These are phyloP conservation scores for Aleiodes leptofemur DNA, from an alignment of 2,888 invertebrate genomes.

Conservation along the genomic window DNA sequence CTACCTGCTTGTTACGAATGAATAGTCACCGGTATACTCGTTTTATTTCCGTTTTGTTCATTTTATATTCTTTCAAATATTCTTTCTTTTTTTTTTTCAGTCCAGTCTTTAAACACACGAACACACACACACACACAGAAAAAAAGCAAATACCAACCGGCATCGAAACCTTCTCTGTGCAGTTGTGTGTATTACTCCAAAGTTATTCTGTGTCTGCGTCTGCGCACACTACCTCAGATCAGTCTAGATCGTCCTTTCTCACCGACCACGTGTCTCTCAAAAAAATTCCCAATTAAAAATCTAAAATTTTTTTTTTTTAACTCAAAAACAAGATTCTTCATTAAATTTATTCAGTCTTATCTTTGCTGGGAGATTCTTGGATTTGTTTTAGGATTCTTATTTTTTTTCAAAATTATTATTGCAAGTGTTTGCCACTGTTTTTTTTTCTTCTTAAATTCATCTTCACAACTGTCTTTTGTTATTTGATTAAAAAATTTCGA, in stretches of 20 bases:
- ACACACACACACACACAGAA: not conserved
- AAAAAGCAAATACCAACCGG: not conserved
- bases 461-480: not conserved
- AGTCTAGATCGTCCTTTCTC: conserved; percentile 14
- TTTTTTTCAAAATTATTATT: not conserved
- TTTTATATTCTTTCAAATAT: not conserved
- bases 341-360: not conserved
- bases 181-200: not conserved
- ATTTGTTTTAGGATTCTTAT: not conserved
- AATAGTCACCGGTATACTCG: conserved; percentile 12
- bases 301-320: not conserved
- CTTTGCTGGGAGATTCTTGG: not conserved
- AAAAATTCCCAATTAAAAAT: not conserved
- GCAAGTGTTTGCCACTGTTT: not conserved
- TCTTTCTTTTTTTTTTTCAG: not conserved
- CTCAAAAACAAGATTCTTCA: not conserved
- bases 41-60: conserved; percentile 3
- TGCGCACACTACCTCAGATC: conserved; percentile 1
- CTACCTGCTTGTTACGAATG: conserved; percentile 27
- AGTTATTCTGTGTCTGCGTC: conserved; percentile 18
- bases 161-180: not conserved
- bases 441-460: not conserved
- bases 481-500: not conserved
- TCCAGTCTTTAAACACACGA: not conserved
- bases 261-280: conserved; percentile 11